A percentile compares a stretch with the other conserved stretches of the same genome.
These are phyloP conservation scores for Rhabdomys pumilio DNA, from an alignment of 2,797 vertebrate species.

Conservation along the genomic window DNA sequence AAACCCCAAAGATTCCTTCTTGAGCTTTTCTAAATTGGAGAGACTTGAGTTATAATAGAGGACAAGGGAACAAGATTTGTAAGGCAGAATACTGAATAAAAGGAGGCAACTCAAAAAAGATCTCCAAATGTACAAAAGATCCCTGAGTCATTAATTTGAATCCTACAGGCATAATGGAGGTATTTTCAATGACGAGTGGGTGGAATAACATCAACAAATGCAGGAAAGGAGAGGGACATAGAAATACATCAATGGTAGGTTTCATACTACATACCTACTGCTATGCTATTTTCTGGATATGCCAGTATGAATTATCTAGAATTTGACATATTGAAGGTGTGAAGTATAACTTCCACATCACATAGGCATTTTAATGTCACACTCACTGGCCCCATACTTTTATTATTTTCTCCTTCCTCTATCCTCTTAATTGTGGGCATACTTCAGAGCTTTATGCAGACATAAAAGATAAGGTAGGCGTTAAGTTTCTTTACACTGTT, in stretches of 20 bases:
- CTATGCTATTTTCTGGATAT: not conserved
- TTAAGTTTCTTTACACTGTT: slow-evolving; percentile 77
- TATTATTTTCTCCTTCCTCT: slow-evolving; percentile 75
- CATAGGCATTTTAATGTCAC: slow-evolving; percentile 60
- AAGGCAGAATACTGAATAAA: not conserved
- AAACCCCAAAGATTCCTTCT: not conserved
- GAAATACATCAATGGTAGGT: not conserved
- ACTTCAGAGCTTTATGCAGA: slow-evolving; percentile 76
- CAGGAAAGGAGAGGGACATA: not conserved
- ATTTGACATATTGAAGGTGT: not conserved
- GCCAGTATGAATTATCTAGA: not conserved
- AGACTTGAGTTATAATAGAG: not conserved
- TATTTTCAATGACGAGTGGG: not conserved
- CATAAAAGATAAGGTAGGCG: slow-evolving; percentile 78
- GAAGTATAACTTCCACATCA: not conserved
- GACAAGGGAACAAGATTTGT: not conserved
- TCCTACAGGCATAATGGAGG: not conserved
- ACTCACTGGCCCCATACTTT: slow-evolving; percentile 76
- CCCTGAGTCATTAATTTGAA: not conserved
- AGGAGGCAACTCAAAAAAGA: rapidly evolving
- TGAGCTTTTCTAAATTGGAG: not conserved
- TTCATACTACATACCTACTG: rapidly evolving
- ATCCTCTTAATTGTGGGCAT: slow-evolving; percentile 74
- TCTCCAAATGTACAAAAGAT: not conserved
- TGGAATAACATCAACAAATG: not conserved